Percentiles rank a stretch among this genome's conserved stretches.
Conservation (phyloP, 2,888 invertebrate genomes). For the Drosophila atripex region DNA sequence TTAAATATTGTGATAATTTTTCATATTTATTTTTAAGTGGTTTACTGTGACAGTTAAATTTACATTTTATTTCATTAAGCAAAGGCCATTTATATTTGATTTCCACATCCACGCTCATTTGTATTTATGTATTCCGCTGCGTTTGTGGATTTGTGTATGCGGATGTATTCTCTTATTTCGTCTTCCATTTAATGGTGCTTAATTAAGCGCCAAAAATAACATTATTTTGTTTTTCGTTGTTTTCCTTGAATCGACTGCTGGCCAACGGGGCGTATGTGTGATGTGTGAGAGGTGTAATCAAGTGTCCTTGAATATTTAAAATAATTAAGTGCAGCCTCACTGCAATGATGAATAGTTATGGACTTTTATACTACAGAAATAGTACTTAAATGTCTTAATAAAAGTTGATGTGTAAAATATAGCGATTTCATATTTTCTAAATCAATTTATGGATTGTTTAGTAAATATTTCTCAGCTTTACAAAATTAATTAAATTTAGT, state of each 20-base stretch:
- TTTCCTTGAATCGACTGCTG: background rate
- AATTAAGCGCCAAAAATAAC: slow-evolving; percentile 34
- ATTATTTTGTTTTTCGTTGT: background rate
- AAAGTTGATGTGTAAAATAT: too few species aligned
- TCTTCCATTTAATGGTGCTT: slow-evolving; percentile 36
- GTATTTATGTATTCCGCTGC: background rate
- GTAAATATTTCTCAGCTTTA: too few species aligned
- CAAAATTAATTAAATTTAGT: too few species aligned
- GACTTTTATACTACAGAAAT: background rate
- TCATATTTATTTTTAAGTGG: slow-evolving; percentile 77
- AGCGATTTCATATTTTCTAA: too few species aligned
- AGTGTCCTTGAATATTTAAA: background rate
- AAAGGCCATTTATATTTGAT: slow-evolving; percentile 42
- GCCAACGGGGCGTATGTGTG: background rate
- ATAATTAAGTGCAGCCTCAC: background rate
- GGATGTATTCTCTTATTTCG: background rate
- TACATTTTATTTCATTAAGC: slow-evolving; percentile 58
- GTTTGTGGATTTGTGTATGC: slow-evolving; percentile 7
- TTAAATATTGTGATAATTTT: slow-evolving; percentile 77
- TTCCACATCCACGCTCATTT: slow-evolving; percentile 23
- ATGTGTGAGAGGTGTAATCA: background rate
- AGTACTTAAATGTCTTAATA: too few species aligned
- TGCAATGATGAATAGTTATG: background rate
- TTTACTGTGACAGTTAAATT: slow-evolving; percentile 58
- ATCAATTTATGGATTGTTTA: too few species aligned